Evolutionary conservation across 2,113 vertebrate genomes (phyloP).

Genomic region (Rhegmatorhina hoffmannsi): DNA sequence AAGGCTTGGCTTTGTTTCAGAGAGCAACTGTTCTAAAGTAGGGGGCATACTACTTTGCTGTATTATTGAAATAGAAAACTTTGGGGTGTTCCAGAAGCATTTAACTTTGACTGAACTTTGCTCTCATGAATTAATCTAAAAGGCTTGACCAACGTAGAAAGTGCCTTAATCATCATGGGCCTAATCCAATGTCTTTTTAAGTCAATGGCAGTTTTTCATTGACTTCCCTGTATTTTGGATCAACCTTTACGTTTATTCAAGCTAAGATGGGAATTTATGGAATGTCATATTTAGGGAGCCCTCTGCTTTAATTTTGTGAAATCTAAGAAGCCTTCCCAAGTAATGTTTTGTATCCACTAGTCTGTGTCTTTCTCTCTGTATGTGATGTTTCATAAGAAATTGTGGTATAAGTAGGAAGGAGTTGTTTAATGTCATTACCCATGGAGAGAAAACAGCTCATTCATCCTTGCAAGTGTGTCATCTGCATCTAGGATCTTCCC

Average conservation of each 20-base stretch:
- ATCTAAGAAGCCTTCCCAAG: background rate
- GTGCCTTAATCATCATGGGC: background rate
- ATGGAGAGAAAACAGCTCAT: background rate
- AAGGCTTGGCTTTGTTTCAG: background rate
- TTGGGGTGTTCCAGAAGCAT: background rate
- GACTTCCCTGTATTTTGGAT: background rate
- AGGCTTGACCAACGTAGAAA: background rate
- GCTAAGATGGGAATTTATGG: background rate
- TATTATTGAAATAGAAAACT: background rate
- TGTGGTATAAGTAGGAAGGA: background rate
- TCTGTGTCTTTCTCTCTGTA: background rate
- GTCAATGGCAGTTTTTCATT: background rate
- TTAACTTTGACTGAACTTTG: background rate
- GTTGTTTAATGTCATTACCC: background rate
- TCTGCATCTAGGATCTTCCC: background rate
- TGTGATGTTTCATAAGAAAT: background rate
- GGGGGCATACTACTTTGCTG: background rate
- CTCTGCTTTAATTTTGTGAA: background rate
- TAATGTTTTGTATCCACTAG: background rate
- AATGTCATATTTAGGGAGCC: background rate
- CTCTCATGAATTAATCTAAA: background rate
- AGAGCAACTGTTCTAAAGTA: background rate
- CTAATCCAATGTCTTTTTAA: background rate
- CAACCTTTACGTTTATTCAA: background rate
- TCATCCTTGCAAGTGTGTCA: background rate